A percentile compares a stretch with the other conserved stretches of the same genome.
phyloP scores from a whole-genome alignment of 2,888 invertebrate genomes.

The Seira ritae region DNA sequence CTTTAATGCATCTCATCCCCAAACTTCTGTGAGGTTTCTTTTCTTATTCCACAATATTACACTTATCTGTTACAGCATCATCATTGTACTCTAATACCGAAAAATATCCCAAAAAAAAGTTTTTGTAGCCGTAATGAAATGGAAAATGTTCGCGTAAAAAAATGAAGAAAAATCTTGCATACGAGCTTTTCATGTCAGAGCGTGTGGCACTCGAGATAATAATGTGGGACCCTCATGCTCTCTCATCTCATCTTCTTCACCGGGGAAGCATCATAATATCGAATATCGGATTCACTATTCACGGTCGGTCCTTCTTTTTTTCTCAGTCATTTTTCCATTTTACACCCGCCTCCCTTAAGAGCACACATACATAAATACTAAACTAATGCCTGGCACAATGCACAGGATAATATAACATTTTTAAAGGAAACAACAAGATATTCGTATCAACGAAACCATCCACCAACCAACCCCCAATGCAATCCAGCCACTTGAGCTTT shows the following conservation, averaged over 20 bases:
- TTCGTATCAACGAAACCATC: conserved; percentile 17
- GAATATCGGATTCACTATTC: conserved; percentile 51
- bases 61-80: too few relatives aligned
- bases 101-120: conserved; percentile 23
- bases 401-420: conserved; percentile 36
- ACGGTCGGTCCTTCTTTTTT: conserved; percentile 27
- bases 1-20: not conserved
- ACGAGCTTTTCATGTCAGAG: conserved; percentile 22
- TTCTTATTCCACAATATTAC: not conserved
- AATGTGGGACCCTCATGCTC: conserved; percentile 50
- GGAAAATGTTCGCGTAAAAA: conserved; percentile 55
- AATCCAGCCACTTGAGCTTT: conserved; percentile 55
- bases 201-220: conserved; percentile 60
- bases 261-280: conserved; percentile 31
- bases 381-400: conserved; percentile 21
- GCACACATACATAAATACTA: conserved; percentile 37
- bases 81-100: conserved; percentile 26
- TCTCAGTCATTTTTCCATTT: not conserved
- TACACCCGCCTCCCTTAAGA: conserved; percentile 49
- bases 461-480: not conserved
- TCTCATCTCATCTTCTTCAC: conserved; percentile 31
- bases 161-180: conserved; percentile 51
- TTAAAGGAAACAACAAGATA: conserved; percentile 48
- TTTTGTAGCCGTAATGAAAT: conserved; percentile 53
- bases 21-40: not conserved